Evolutionary conservation across 2,113 vertebrate species (phyloP), one percentile per base, ranked within the genome.

Genomic region (Hippocampus comes): DNA sequence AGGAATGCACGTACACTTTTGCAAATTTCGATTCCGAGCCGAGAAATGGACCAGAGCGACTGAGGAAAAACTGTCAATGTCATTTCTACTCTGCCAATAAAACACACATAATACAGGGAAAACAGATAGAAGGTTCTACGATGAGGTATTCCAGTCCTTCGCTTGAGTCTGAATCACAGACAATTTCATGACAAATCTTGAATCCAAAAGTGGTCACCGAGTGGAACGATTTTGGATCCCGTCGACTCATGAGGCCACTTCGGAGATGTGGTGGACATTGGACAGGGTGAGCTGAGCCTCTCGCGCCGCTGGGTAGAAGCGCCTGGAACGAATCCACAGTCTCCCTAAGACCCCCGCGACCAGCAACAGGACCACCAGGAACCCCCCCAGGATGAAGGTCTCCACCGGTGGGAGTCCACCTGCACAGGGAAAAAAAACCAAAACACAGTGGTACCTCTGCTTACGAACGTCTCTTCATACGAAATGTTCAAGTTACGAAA

Each of bases 241-340:
- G 9, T 1, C 53, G 9, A 55, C 73, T 92, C 89, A 93, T 8
- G 89, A 93, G 64, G 91, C 89, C 81, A 84, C 92, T 81, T 94
- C 93, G 18, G 86, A 93, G 68, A 89, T 89, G 82, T 84, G 91
- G 68, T 93, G 91, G 63, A 94, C 92, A 78, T 92, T 92, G 21
- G 83, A 92, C 61, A 92, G 79, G 8, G 90, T 94, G 75, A 94
- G 90, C 68, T 94, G 92, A 0, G 79, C 90, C 72, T 93, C 90
- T 15, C 61, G 80, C 4, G 91, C 70, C 5, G 90, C 70, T 5
- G 91, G 90, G 70, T 93, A 93, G 76, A 90, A 78, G 23, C 87
- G 88, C 66, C 89, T 91, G 70, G 91, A 90, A 41, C 86, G 88
- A 60, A 92, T 77, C 90, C 91, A 92, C 82, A 94, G 84, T 68